Percentiles rank a stretch among this genome's conserved stretches.
Conservation (phyloP, 2,797 vertebrate species). For the Echeneis naucrates region DNA sequence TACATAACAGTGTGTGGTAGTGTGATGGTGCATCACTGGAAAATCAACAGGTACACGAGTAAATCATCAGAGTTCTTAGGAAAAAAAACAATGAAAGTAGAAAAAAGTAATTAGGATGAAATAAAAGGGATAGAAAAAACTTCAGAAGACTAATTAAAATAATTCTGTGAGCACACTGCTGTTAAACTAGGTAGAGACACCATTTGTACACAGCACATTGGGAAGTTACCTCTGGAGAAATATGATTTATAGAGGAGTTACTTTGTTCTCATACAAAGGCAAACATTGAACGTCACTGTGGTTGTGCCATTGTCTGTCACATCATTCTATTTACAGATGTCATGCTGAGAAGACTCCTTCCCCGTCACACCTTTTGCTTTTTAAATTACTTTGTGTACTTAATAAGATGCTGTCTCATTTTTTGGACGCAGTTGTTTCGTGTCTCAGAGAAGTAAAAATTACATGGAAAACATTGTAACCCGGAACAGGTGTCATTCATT, state of each 20-base stretch:
- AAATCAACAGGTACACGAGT: slow-evolving; percentile 39
- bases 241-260: slow-evolving; percentile 25
- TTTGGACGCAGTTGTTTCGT: too few relatives aligned
- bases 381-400: too few relatives aligned
- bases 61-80: slow-evolving; percentile 29
- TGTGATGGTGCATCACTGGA: not conserved
- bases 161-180: not conserved
- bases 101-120: slow-evolving; percentile 17
- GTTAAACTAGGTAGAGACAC: not conserved
- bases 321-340: not conserved
- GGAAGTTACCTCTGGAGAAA: slow-evolving; percentile 23
- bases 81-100: slow-evolving; percentile 40
- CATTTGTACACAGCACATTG: not conserved
- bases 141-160: not conserved
- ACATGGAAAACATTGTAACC: not conserved
- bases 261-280: slow-evolving; percentile 3
- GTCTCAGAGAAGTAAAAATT: not conserved
- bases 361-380: not conserved
- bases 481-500: not conserved
- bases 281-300: slow-evolving; percentile 7
- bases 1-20: slow-evolving; percentile 9
- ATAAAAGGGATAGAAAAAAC: not conserved
- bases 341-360: not conserved
- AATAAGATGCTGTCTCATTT: not conserved
- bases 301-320: slow-evolving; percentile 21